Percentiles rank a stretch among this genome's conserved stretches.
Evolutionary conservation across 2,888 invertebrate genomes (phyloP).

Genomic region (Micoletzkya japonica): DNA sequence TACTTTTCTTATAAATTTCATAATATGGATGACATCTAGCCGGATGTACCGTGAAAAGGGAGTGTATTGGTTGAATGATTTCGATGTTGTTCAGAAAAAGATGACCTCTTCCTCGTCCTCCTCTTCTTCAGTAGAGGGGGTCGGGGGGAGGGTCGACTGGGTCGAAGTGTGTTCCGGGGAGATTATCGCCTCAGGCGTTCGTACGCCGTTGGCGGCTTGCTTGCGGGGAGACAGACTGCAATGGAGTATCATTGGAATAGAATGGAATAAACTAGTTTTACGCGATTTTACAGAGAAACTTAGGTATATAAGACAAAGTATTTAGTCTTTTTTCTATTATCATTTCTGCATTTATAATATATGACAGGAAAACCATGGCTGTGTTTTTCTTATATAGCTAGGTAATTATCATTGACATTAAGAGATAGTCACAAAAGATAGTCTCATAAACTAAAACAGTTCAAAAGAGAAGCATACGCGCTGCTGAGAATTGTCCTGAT

Average conservation of each 20-base stretch:
- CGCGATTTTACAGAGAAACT: neutral
- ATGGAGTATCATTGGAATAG: no score
- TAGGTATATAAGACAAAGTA: neutral
- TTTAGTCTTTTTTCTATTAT: neutral
- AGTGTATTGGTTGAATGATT: no score
- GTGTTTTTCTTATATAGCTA: no score
- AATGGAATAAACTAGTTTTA: neutral
- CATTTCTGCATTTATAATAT: neutral
- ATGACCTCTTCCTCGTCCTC: slow-evolving; percentile 22
- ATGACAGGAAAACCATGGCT: no score
- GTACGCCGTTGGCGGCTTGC: no score
- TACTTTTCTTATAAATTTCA: no score
- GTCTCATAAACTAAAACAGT: no score
- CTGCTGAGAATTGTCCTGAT: slow-evolving; percentile 41
- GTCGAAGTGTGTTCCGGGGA: slow-evolving; percentile 20
- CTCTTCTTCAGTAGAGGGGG: slow-evolving; percentile 22
- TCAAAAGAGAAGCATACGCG: slow-evolving; percentile 14
- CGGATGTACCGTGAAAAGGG: no score
- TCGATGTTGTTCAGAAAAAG: slow-evolving; percentile 9
- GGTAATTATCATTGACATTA: neutral
- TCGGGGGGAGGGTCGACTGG: slow-evolving; percentile 28
- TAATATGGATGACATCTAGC: no score
- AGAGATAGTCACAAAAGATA: neutral
- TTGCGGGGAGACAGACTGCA: slow-evolving; percentile 22
- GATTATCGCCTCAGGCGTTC: neutral